Conservation (phyloP, 2,797 vertebrate genomes). For the Salarias fasciatus region DNA sequence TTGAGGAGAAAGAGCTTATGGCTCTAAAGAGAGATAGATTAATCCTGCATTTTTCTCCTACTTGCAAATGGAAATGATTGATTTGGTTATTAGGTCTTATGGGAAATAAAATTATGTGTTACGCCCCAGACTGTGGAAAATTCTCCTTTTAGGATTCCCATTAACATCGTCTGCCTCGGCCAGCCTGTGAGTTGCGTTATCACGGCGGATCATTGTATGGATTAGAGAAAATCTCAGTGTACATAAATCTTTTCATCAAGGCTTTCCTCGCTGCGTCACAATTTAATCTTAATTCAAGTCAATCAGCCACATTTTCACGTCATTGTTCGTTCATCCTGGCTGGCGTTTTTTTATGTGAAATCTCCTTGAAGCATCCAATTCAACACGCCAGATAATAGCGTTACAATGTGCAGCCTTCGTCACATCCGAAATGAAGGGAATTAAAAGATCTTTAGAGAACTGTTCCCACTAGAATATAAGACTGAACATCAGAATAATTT, state of each 20-base stretch:
- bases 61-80: slow-evolving; percentile 64
- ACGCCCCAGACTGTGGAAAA: slow-evolving; percentile 21
- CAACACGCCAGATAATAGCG: slow-evolving; percentile 10
- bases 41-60: slow-evolving; percentile 35
- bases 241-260: slow-evolving; percentile 68
- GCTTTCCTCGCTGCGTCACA: slow-evolving; percentile 40
- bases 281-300: slow-evolving; percentile 56
- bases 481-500: too few species aligned
- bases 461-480: too few species aligned
- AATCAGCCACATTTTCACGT: slow-evolving; percentile 28
- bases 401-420: not conserved
- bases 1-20: slow-evolving; percentile 26
- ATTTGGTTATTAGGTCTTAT: slow-evolving; percentile 60
- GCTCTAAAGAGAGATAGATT: slow-evolving; percentile 55
- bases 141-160: slow-evolving; percentile 33
- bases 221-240: slow-evolving; percentile 60
- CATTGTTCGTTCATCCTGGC: slow-evolving; percentile 18
- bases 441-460: slow-evolving; percentile 1
- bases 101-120: slow-evolving; percentile 56
- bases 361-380: not conserved
- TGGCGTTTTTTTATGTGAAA: slow-evolving; percentile 1
- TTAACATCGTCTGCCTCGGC: slow-evolving; percentile 41
- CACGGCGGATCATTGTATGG: slow-evolving; percentile 52
- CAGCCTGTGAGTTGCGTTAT: slow-evolving; percentile 24
- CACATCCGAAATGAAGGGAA: slow-evolving; percentile 9